Evolutionary conservation across 2,888 invertebrate genomes (phyloP), one percentile per base, ranked within the genome.

Genomic region (Leptinotarsa peninsularis): DNA sequence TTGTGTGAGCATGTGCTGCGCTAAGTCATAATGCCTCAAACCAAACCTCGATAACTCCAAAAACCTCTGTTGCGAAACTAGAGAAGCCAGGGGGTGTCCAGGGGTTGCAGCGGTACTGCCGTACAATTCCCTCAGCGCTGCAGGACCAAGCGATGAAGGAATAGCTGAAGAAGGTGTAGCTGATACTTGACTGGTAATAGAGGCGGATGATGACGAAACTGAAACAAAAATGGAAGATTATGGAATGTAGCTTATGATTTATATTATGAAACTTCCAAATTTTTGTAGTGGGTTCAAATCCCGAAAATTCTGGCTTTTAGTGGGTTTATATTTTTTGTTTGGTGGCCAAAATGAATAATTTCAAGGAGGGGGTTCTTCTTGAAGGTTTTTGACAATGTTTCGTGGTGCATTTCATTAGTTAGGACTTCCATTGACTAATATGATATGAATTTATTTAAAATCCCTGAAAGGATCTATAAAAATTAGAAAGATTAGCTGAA

Each of bases 1-100:
- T 90, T 96, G 96, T 76, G 95, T 94, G 73, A 97, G 91, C 90
- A 96, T 95, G 86, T 96, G 96, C 85, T 96, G 95, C 5, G 96
- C 96, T 85, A 97, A 91, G 89, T 97, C 96, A 86, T 96, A 97
- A 85, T 96, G 96, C 81, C 96, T 91, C 81, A 96, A 90, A 81
- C 96, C 92, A 89, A 94, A 91, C 89, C 96, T 90, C 60, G 95
- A 95, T 81, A 96, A 89, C 87, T 96, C 96, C 83, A 96, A 88
- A 7, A 96, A 91, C 78, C 96, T 90, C 88, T 95, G 95, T 85
- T 95, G 94, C 2, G 94, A 94, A 78, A 94, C 92, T 81, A 94
- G 88, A 1, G 94, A 93, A 43, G 93, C 93, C 63, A 94, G 89
- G 49, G 94, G 93, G 84, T 93, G 92, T 81, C 91, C 90, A 66